Conservation (phyloP, 2,888 invertebrate genomes). For the Oscheius sp. region DNA sequence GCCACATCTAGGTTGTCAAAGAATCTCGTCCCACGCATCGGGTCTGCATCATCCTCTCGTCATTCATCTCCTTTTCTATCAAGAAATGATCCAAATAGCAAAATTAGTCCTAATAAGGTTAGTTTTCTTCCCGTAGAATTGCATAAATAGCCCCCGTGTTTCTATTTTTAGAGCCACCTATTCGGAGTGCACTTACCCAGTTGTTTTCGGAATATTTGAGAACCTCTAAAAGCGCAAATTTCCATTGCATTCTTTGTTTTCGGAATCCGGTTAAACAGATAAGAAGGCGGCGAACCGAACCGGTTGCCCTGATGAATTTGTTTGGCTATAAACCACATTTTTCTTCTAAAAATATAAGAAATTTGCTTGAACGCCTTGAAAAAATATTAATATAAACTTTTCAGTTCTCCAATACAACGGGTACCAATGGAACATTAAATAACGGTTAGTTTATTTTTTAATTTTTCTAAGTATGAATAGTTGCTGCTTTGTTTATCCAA, state of each 20-base stretch:
- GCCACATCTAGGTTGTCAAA: slow-evolving; percentile 32
- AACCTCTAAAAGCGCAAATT: background rate
- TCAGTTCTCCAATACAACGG: slow-evolving; percentile 30
- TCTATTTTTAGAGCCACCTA: no score
- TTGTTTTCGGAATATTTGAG: slow-evolving; percentile 1
- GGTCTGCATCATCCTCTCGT: slow-evolving; percentile 33
- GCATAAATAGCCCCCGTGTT: no score
- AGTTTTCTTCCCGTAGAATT: background rate
- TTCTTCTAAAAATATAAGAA: background rate
- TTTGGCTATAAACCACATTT: background rate
- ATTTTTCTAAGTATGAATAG: no score
- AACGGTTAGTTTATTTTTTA: slow-evolving; percentile 26
- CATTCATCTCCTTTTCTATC: slow-evolving; percentile 26
- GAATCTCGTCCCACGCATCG: slow-evolving; percentile 32
- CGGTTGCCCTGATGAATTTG: slow-evolving; percentile 15
- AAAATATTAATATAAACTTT: slow-evolving; percentile 15
- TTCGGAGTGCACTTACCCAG: background rate
- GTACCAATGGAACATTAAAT: slow-evolving; percentile 19
- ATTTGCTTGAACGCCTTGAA: background rate
- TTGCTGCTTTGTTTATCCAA: no score
- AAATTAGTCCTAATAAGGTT: slow-evolving; percentile 34
- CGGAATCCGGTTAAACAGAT: slow-evolving; percentile 18
- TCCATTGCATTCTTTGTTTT: slow-evolving; percentile 15
- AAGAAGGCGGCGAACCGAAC: slow-evolving; percentile 4
- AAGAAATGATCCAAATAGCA: slow-evolving; percentile 23